Conservation (phyloP, 2,888 invertebrate genomes). For the Linnaemya tessellans region DNA sequence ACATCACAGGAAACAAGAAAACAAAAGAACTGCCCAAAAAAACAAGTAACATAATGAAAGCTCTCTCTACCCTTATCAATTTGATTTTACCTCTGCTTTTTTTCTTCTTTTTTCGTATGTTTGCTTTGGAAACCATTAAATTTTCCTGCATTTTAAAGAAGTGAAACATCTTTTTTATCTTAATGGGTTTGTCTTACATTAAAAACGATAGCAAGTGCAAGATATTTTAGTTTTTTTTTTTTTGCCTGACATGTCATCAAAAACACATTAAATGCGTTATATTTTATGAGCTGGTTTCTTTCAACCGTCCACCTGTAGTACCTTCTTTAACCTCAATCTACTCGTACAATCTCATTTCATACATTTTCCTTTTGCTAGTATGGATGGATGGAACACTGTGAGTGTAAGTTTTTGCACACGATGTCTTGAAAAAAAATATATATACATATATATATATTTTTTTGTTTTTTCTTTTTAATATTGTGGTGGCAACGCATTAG, state of each 20-base stretch:
- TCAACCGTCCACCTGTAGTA: constrained; percentile 70
- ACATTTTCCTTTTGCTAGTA: background rate
- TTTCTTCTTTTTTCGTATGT: background rate
- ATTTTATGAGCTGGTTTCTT: constrained; percentile 73
- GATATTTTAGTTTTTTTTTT: background rate
- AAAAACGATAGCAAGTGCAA: constrained; percentile 7
- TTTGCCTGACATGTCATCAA: constrained; percentile 73
- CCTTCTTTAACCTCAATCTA: background rate
- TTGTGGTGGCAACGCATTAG: constrained; percentile 61
- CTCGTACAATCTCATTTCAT: background rate
- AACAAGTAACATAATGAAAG: background rate
- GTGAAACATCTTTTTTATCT: constrained; percentile 34
- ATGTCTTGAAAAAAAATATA: background rate
- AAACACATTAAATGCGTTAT: constrained; percentile 73
- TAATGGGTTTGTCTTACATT: constrained; percentile 37
- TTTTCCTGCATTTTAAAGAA: constrained; percentile 31
- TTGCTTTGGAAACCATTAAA: constrained; percentile 34
- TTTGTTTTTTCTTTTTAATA: too few species aligned
- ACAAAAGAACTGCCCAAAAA: background rate
- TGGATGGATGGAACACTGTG: background rate
- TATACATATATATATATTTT: constrained; percentile 3
- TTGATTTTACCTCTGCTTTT: constrained; percentile 4
- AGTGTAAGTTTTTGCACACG: background rate
- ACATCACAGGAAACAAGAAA: background rate
- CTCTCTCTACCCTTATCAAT: constrained; percentile 36